Base-by-base conservation (phyloP, 2,888 invertebrate genomes). In the Acrocyrtus sp. region DNA sequence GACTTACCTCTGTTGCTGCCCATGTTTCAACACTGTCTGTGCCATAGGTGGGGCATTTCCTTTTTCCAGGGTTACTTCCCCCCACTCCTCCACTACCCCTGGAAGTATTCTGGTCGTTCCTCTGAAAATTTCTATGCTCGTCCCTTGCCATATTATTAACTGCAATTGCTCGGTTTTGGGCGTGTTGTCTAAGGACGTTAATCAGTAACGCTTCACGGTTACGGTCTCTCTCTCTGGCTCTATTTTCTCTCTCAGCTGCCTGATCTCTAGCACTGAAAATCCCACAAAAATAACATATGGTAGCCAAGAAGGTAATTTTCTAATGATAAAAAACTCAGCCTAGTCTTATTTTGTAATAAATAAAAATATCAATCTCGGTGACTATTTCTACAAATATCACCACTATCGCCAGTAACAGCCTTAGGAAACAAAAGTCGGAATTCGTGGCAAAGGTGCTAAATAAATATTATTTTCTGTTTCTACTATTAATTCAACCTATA, bases 1-100 rank as follows among this genome's bases (percentile, higher is more conserved):
- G 50, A 17, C 24, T 26, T 66, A 79, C 81, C 75, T 81, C 81
- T n/a, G 79, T 78, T 8, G 78, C 73, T 2, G 81, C 81, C 78
- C 77, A 80, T 3, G 73, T 69, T 41, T 81, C 81, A 0, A 81
- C 81, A 65, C 75, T 78, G 58, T 81, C 81, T 3, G 78, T 63
- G 27, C 81, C 80, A 67, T 78, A 81, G 6, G 67, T 62, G 17
- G 73, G 27, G 34, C 74, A 76, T 41, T 80, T 80, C 22, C 81
- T 63, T 43, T 81, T 79, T 6, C 63, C 65, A 12, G 58, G 47
- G 4, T 43, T 43, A 17, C 8, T 39, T 3, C 47, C 10, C 10
- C 34, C 24, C 29, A 12, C 22, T 2, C 62, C 61, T 43, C 72
- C 22, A 6, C 51, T 29, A 5, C 19, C 39, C 12, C 60, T 51